Base-by-base conservation (phyloP, 1,140 invertebrate genomes). In the Holcopasites calliopsidis region DNA sequence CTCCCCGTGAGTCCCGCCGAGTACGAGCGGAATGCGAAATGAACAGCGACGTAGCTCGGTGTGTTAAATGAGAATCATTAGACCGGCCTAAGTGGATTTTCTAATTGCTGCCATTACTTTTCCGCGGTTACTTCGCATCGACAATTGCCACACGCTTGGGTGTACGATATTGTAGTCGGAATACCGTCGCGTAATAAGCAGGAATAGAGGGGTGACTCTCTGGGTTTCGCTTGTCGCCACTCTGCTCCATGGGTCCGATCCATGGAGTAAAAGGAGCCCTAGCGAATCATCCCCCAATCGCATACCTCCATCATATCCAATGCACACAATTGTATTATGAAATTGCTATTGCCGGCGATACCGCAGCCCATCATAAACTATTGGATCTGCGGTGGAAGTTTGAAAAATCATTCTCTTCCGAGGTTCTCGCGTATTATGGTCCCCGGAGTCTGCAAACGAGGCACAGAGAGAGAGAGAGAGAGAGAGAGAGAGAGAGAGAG, bases 271-370 rank as follows among this genome's bases (percentile, higher is more conserved):
- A n/a, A n/a, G 16, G 8, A 8, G 8, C 8, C 21, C 7, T 26
- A 13, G n/a, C 26, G 35, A 42, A 38, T 18, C 6, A 40, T n/a
- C n/a, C 26, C 13, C 28, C 64, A 64, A 72, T 49, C 57, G 11
- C 23, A n/a, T n/a, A n/a, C 16, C n/a, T n/a, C 8, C 35, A 58
- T 68, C 54, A 57, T 65, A 66, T 71, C 33, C 58, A 76, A 40
- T 40, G 60, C 55, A 44, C 35, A 66, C 70, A 64, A 65, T 74
- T 49, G 33, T 33, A 10, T 2, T 3, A 54, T 62, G 61, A 58
- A 77, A 68, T 82, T 80, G 77, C 80, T 81, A 77, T 82, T 82
- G 81, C 77, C 78, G 79, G 81, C 55, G 62, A 66, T 82, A 81
- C 66, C 77, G 70, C 42, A 62, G 38, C 7, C 42, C 35, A 52